phyloP scores from a whole-genome alignment of 92 coral and sea anemone species.

The Phymanthus crucifer region DNA sequence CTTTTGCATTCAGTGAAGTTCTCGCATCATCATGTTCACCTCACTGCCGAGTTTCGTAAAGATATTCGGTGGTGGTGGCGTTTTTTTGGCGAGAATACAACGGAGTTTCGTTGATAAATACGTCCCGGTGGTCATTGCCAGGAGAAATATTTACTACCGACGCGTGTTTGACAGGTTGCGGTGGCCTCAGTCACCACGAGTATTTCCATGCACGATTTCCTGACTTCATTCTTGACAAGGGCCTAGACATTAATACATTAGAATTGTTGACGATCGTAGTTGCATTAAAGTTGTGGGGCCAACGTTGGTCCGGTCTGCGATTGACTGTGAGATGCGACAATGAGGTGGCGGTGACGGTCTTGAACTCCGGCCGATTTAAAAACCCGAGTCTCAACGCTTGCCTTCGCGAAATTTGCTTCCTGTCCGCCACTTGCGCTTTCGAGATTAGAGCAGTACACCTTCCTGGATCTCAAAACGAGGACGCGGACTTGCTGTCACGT shows the following conservation, averaged over 20 bases:
- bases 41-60: neutral
- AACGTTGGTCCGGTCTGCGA: slow-evolving; percentile 21
- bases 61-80: slow-evolving; percentile 29
- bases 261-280: slow-evolving; percentile 34
- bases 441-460: slow-evolving; percentile 45
- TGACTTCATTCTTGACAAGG: neutral
- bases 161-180: slow-evolving; percentile 35
- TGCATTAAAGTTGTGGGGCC: slow-evolving; percentile 35
- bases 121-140: slow-evolving; percentile 22
- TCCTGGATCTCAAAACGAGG: slow-evolving; percentile 31
- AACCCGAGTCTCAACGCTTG: slow-evolving; percentile 34
- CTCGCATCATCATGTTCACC: slow-evolving; percentile 16
- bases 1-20: neutral
- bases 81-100: slow-evolving; percentile 10
- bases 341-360: slow-evolving; percentile 40
- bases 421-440: slow-evolving; percentile 27
- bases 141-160: slow-evolving; percentile 28
- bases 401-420: slow-evolving; percentile 37
- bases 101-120: slow-evolving; percentile 21
- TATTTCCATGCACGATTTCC: slow-evolving; percentile 20
- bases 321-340: slow-evolving; percentile 35
- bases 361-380: slow-evolving; percentile 32
- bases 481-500: slow-evolving; percentile 35
- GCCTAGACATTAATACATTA: slow-evolving; percentile 17
- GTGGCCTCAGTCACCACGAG: slow-evolving; percentile 14